These are phyloP conservation scores for Patagioenas fasciata DNA, from an alignment of 2,113 vertebrate genomes.

Conservation along the genomic window DNA sequence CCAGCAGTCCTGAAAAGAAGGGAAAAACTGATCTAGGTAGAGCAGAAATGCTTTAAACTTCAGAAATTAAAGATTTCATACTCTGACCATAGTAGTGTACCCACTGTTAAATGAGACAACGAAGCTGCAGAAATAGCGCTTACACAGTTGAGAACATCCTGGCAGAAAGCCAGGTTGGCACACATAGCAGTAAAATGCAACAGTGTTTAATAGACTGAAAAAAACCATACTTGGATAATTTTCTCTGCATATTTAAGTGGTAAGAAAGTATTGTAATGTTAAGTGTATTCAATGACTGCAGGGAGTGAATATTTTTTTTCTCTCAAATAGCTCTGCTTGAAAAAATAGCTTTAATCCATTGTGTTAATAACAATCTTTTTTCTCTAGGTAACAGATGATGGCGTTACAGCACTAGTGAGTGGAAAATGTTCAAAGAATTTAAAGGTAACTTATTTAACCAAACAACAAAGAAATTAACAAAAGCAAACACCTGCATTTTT, in stretches of 20 bases:
- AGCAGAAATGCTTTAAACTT: neutral
- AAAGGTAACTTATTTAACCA: constrained; percentile 76
- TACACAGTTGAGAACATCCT: neutral
- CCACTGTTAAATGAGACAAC: neutral
- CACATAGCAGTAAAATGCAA: neutral
- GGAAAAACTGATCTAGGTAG: neutral
- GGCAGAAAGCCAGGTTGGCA: neutral
- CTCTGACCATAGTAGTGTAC: neutral
- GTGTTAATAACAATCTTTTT: neutral
- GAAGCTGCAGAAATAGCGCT: neutral
- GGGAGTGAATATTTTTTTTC: neutral
- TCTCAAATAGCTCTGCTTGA: neutral
- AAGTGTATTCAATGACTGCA: neutral
- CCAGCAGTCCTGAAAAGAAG: neutral
- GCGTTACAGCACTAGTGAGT: constrained; percentile 81
- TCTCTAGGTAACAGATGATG: constrained; percentile 83
- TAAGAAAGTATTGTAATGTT: neutral
- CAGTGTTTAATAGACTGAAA: neutral
- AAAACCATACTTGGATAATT: neutral
- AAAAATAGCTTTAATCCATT: neutral
- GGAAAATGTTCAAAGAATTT: constrained; percentile 82
- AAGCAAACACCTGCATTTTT: neutral
- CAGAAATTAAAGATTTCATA: neutral
- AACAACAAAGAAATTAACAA: neutral
- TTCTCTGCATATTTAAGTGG: neutral